Percentiles rank a stretch among this genome's conserved stretches.
These are phyloP conservation scores for Cephus pulcher DNA, from an alignment of 2,888 invertebrate species.

Conservation along the genomic window DNA sequence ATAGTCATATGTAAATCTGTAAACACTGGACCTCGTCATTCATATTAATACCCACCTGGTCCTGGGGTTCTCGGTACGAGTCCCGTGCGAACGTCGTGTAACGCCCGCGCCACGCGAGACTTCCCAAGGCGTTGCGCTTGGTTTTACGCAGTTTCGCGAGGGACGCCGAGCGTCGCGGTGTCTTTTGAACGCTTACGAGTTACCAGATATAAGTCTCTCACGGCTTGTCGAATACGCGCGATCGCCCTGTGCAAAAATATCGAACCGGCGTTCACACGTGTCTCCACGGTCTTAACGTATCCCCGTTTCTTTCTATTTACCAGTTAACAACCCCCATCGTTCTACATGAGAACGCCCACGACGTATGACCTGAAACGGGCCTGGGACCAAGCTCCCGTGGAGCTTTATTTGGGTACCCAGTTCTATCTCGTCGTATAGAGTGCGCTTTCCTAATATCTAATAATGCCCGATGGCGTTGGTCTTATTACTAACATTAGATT, in stretches of 20 bases:
- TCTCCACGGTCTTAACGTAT: not conserved
- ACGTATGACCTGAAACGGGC: constrained; percentile 48
- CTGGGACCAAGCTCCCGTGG: constrained; percentile 46
- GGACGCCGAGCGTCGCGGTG: constrained; percentile 28
- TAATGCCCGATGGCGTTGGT: not conserved
- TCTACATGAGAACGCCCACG: constrained; percentile 49
- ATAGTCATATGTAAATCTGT: constrained; percentile 36
- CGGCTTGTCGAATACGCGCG: not conserved
- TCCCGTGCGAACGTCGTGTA: constrained; percentile 24
- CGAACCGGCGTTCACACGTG: not conserved
- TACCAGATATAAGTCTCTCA: not conserved
- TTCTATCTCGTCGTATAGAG: not conserved
- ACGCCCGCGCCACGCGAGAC: constrained; percentile 23
- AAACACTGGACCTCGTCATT: constrained; percentile 54
- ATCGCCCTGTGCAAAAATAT: not conserved
- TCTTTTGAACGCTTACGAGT: constrained; percentile 7
- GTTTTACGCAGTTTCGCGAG: constrained; percentile 46
- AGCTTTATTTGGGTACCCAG: constrained; percentile 36
- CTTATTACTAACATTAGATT: not conserved
- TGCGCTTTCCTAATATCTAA: not conserved
- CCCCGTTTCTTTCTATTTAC: not conserved
- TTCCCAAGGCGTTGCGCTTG: constrained; percentile 24
- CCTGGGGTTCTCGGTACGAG: constrained; percentile 45
- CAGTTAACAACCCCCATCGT: not conserved
- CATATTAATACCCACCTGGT: constrained; percentile 58